Evolutionary conservation across 2,888 invertebrate genomes (phyloP), one percentile per base, ranked within the genome.

Genomic region (Xestia ashworthii): DNA sequence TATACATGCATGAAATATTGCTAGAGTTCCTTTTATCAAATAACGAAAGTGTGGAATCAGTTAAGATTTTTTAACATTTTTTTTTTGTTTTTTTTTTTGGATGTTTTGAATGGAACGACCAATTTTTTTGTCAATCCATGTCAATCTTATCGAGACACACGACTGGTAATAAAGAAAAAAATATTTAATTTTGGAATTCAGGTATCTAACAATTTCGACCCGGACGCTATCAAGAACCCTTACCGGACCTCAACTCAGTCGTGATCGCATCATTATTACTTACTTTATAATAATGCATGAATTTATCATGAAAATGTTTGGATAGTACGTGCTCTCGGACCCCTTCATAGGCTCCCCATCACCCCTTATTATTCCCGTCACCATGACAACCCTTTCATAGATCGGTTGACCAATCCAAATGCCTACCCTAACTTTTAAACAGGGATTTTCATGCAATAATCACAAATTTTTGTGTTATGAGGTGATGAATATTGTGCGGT

Each of bases 401-500:
- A 80, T 71, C 58, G 3, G 32, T 80, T 50, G 60, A 78, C 69
- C 76, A 60, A 66, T 41, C 3, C 25, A 48, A 66, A 77, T 16
- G 11, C 5, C 22, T 12, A 53, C 32, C 19, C n/a, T 11, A 46
- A 46, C 46, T 75, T 76, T 38, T 55, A 55, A 78, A 67, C 38
- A 50, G 16, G n/a, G 14, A 19, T 32, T 71, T 48, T 25, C 22
- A 25, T 82, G 22, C 14, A 69, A 67, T 53, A n/a, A 72, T 46
- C n/a, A 55, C 22, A 41, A 58, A 32, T 72, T 74, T 80, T 62
- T 11, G n/a, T 50, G 44, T 66, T 62, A 72, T 62, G n/a, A 19
- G 22, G 69, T 44, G 50, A 80, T 83, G 72, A 82, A 72, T 84
- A 66, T 25, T 48, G 6, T 25, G 64, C 0, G 48, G 14, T 66